Conservation (phyloP, 2,797 vertebrate species). For the Rousettus madagascariensis region DNA sequence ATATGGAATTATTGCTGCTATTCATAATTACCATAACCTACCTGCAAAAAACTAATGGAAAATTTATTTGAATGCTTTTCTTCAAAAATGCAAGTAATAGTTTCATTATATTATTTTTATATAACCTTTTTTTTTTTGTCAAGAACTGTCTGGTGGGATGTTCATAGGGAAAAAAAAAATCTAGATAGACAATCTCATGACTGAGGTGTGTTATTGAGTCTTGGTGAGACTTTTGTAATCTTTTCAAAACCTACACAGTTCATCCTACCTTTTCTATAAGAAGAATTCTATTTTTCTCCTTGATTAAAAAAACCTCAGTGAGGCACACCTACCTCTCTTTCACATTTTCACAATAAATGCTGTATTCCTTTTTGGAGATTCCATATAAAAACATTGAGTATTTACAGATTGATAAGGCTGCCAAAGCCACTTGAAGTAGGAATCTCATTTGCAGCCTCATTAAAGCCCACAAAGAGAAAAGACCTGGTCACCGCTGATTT, state of each 20-base stretch:
- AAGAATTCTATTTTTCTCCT: neutral
- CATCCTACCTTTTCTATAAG: neutral
- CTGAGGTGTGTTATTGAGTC: neutral
- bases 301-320: neutral
- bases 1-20: neutral
- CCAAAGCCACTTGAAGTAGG: slow-evolving; percentile 31
- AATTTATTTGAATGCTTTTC: neutral
- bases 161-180: neutral
- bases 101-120: neutral
- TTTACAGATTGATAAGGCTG: neutral
- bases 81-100: neutral
- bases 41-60: neutral
- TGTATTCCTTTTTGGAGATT: neutral
- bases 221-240: neutral
- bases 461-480: slow-evolving; percentile 13
- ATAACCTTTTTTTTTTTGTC: neutral
- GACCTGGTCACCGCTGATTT: neutral
- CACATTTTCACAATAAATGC: neutral
- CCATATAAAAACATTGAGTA: neutral
- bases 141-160: neutral
- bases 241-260: neutral
- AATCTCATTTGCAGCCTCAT: slow-evolving; percentile 50
- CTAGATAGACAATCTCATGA: neutral
- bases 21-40: neutral
- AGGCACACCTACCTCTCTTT: neutral